Evolutionary conservation across 2,888 invertebrate genomes (phyloP), one percentile per base, ranked within the genome.

Genomic region (Sthenelais limicola): DNA sequence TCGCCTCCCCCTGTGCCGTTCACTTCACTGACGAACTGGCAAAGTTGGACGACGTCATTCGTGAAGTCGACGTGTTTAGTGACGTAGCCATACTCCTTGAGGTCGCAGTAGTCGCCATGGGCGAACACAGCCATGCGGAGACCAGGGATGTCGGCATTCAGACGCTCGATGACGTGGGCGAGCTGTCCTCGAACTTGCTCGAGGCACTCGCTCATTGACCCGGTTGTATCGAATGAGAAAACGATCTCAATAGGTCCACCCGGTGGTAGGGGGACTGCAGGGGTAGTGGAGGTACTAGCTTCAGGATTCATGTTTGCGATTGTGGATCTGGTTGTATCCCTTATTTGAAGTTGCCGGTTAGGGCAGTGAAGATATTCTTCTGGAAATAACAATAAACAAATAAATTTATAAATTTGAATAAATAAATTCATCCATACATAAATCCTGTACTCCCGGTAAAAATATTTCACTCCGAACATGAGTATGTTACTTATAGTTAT

Each of bases 21-120:
- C 7, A 80, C 79, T 26, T 77, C 76, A 15, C 78, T 75, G 33
- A 84, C 81, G 73, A 86, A 85, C 18, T 76, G 69, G 51, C 80
- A 80, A 24, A 85, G 77, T 15, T 81, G 78, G 7, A 52, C 71
- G 12, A 82, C 77, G 73, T 82, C 79, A 33, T 75, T 78, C 9
- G 82, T 81, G 26, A 85, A 79, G 68, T 86, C 84, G 0, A 82
- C 71, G 33, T 79, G 77, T 72, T 84, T 81, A 43, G 84, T 84
- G 47, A 85, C 78, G 73, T 85, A 86, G 38, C 26, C 32, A 56
- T 80, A 80, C 12, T 79, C 75, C 7, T 78, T 77, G 9, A 21
- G n/a, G 76, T 85, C 85, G 62, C 84, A 84, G 74, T 86, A 86
- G 74, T 86, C 85, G 0, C 86, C 86, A 66, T 86, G 86, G 1